These are phyloP conservation scores for Semicossyphus pulcher DNA, from an alignment of 2,113 vertebrate genomes.

Conservation along the genomic window DNA sequence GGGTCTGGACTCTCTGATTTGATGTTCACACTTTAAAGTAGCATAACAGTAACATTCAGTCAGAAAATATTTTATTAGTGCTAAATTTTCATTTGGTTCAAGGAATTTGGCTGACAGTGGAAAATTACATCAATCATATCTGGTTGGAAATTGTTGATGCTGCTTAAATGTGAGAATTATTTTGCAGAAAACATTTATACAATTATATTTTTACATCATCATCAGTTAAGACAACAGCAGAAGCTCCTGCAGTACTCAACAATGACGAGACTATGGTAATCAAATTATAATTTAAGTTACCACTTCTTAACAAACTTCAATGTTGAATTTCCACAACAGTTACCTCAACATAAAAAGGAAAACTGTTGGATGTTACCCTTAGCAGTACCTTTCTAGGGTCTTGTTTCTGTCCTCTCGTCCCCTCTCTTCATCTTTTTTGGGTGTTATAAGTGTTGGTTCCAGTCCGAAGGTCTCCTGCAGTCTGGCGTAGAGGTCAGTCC, in stretches of 20 bases:
- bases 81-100: background rate
- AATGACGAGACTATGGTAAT: too few relatives aligned
- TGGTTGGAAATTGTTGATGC: background rate
- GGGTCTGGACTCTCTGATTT: constrained; percentile 93
- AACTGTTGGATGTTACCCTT: background rate
- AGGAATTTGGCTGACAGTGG: background rate
- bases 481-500: constrained; percentile 92
- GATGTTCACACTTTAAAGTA: constrained; percentile 87
- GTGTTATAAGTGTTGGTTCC: constrained; percentile 90
- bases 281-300: too few relatives aligned
- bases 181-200: too few relatives aligned
- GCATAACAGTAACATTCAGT: constrained; percentile 4
- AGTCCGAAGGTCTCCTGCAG: constrained; percentile 96
- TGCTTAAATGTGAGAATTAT: too few relatives aligned
- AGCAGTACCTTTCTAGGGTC: constrained; percentile 88
- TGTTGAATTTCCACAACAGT: background rate
- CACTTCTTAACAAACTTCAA: background rate
- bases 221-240: too few relatives aligned
- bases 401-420: constrained; percentile 83
- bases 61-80: background rate
- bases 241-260: too few relatives aligned
- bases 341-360: background rate
- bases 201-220: background rate
- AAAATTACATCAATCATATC: background rate
- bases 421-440: constrained; percentile 90